Percentiles rank a stretch among this genome's conserved stretches.
phyloP scores from a whole-genome alignment of 2,888 invertebrate genomes.

The Trissonchulus sp. region DNA sequence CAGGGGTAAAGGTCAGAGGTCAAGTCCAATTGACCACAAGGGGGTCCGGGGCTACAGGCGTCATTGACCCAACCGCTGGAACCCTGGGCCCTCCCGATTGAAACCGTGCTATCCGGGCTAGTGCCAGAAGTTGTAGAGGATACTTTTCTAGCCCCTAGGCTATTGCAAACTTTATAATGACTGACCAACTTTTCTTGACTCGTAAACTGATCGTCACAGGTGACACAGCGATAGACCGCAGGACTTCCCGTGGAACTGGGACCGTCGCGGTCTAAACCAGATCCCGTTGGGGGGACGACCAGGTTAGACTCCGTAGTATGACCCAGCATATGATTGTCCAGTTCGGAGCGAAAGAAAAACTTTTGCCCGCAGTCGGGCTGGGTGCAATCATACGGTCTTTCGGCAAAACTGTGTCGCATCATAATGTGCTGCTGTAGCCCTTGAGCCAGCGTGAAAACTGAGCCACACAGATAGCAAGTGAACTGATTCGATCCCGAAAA shows the following conservation, averaged over 20 bases:
- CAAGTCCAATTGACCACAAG: too few relatives aligned
- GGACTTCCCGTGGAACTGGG: neutral
- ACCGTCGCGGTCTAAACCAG: neutral
- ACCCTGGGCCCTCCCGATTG: neutral
- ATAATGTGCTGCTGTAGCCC: slow-evolving; percentile 73
- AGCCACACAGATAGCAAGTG: slow-evolving; percentile 79
- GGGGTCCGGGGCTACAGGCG: neutral
- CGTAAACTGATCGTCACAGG: neutral
- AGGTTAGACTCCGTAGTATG: too few relatives aligned
- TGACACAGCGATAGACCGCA: neutral
- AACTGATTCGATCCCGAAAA: slow-evolving; percentile 76
- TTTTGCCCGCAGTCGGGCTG: slow-evolving; percentile 67
- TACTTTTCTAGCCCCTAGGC: too few relatives aligned
- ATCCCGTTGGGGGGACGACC: neutral
- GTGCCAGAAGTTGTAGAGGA: neutral
- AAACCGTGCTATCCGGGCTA: neutral
- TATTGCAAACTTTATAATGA: neutral
- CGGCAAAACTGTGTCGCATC: slow-evolving; percentile 70
- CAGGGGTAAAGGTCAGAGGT: slow-evolving; percentile 40
- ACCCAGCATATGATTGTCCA: slow-evolving; percentile 68
- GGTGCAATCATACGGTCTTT: slow-evolving; percentile 74
- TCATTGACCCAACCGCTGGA: neutral
- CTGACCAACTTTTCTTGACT: neutral
- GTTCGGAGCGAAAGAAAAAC: slow-evolving; percentile 82
- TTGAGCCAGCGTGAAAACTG: slow-evolving; percentile 72